Conservation (phyloP, 2,888 invertebrate genomes). For the Hypselothyrea guttata region DNA sequence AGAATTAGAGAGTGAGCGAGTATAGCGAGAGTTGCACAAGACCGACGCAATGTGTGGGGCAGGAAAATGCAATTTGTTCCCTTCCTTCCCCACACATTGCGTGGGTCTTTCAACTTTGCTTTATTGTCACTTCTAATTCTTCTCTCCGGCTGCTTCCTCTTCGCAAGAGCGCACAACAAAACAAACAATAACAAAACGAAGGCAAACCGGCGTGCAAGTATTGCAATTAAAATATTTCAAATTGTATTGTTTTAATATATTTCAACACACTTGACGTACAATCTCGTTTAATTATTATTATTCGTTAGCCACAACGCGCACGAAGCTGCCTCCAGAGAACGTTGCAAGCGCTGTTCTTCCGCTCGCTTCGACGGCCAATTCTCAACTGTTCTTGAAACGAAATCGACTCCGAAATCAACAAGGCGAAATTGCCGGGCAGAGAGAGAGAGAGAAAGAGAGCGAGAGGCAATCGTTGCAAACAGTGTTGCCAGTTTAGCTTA, state of each 20-base stretch:
- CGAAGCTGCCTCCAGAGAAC: conserved; percentile 29
- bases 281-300: conserved; percentile 21
- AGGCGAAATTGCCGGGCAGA: conserved; percentile 35
- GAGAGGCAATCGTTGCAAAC: too few species aligned
- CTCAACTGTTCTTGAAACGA: conserved; percentile 57
- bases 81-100: background rate
- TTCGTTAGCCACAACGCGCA: conserved; percentile 54
- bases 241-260: background rate
- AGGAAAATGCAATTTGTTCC: background rate
- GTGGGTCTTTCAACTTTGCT: too few species aligned
- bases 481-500: too few species aligned
- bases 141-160: too few species aligned
- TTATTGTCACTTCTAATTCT: too few species aligned
- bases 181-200: too few species aligned
- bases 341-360: conserved; percentile 52
- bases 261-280: conserved; percentile 8
- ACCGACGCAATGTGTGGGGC: background rate
- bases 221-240: background rate
- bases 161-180: too few species aligned
- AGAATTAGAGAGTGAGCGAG: too few species aligned
- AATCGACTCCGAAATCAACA: conserved; percentile 63
- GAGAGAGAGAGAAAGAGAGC: conserved; percentile 4
- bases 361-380: conserved; percentile 47
- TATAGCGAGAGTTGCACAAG: background rate
- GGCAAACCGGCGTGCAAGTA: conserved; percentile 1